Conservation (phyloP, 2,797 vertebrate genomes). For the Capromys pilorides region DNA sequence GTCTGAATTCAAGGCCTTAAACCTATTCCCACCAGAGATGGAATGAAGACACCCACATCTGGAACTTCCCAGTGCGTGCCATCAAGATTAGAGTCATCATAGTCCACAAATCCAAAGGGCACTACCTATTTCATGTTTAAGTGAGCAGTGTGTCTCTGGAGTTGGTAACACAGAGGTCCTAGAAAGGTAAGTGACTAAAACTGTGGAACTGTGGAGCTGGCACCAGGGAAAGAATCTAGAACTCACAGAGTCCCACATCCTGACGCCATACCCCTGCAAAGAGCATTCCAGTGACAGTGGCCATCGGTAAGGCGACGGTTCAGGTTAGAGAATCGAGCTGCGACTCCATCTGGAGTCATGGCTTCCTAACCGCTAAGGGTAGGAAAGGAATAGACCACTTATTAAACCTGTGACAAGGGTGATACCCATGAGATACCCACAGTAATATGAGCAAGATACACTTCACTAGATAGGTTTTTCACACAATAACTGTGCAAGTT, state of each 20-base stretch:
- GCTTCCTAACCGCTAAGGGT: slow-evolving; percentile 47
- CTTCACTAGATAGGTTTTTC: slow-evolving; percentile 14
- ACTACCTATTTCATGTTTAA: neutral
- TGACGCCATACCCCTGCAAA: fast-evolving
- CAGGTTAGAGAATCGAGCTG: neutral
- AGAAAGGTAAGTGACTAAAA: slow-evolving; percentile 66
- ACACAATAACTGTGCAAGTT: slow-evolving; percentile 43
- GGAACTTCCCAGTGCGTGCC: neutral
- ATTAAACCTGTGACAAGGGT: slow-evolving; percentile 74
- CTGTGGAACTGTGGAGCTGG: neutral
- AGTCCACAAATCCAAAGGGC: neutral
- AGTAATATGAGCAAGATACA: slow-evolving; percentile 48
- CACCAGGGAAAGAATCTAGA: neutral
- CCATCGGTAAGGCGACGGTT: neutral
- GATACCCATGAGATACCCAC: slow-evolving; percentile 58
- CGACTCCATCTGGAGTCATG: slow-evolving; percentile 56
- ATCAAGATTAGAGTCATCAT: neutral
- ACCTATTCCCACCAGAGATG: neutral
- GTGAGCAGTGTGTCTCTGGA: neutral
- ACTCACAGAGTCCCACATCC: neutral
- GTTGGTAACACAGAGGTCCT: neutral
- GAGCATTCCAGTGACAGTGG: neutral
- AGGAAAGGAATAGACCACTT: slow-evolving; percentile 64
- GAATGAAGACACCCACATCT: neutral
- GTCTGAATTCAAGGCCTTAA: neutral